Percentiles rank a stretch among this genome's conserved stretches.
Conservation (phyloP, 2,797 vertebrate genomes). For the Helostoma temminkii region DNA sequence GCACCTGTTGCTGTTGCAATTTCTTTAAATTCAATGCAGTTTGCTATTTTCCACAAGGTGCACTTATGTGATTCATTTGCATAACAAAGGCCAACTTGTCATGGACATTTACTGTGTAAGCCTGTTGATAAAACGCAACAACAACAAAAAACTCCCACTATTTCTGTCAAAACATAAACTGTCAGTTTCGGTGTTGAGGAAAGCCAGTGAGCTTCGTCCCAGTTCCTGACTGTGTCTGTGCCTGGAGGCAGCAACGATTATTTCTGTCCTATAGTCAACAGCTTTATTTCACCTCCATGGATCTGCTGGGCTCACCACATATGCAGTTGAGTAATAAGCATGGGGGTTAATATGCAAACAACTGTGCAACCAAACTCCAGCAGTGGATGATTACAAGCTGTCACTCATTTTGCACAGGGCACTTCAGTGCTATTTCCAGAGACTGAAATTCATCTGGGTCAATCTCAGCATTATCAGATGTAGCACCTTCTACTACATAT, state of each 20-base stretch:
- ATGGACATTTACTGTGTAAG: neutral
- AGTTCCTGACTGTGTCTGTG: slow-evolving; percentile 48
- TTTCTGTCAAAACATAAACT: slow-evolving; percentile 70
- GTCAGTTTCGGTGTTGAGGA: slow-evolving; percentile 73
- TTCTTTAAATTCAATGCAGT: neutral
- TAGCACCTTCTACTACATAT: neutral
- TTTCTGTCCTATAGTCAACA: slow-evolving; percentile 63
- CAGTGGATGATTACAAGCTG: slow-evolving; percentile 9
- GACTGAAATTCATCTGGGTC: neutral
- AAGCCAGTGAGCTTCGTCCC: slow-evolving; percentile 52
- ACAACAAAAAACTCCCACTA: slow-evolving; percentile 11
- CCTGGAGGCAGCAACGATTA: slow-evolving; percentile 76
- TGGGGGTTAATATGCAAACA: slow-evolving; percentile 26
- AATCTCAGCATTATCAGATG: slow-evolving; percentile 12
- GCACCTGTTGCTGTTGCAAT: neutral
- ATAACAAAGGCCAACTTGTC: slow-evolving; percentile 32
- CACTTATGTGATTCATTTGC: neutral
- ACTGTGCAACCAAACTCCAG: slow-evolving; percentile 1
- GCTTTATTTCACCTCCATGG: neutral
- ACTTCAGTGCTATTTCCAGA: neutral
- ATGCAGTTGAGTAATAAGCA: slow-evolving; percentile 25
- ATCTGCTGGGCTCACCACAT: slow-evolving; percentile 15
- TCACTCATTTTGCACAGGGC: slow-evolving; percentile 3
- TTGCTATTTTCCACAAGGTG: neutral
- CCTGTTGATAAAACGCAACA: neutral